phyloP scores from a whole-genome alignment of 2,797 vertebrate species.

The Centropyge bicolor region DNA sequence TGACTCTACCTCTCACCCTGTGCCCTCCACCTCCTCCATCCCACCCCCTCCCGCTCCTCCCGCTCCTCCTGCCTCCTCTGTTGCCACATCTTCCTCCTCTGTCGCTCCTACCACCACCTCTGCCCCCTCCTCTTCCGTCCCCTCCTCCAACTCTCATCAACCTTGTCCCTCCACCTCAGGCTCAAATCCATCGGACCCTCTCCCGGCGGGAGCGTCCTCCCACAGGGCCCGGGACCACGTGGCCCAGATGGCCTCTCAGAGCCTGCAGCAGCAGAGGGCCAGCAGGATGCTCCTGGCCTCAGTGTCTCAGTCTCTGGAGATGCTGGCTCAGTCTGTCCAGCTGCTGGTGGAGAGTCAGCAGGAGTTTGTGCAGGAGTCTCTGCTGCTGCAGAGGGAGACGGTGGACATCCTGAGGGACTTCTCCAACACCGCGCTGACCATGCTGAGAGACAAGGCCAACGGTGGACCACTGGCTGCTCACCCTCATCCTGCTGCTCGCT shows the following conservation, averaged over 20 bases:
- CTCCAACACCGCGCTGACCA: slow-evolving; percentile 79
- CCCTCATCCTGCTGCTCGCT: slow-evolving; percentile 25
- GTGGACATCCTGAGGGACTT: slow-evolving; percentile 84
- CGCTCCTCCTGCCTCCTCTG: not conserved
- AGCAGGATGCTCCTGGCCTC: slow-evolving; percentile 79
- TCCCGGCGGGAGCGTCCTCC: slow-evolving; percentile 40
- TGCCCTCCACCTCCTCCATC: not conserved
- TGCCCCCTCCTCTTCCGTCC: slow-evolving; percentile 1
- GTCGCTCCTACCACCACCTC: not conserved
- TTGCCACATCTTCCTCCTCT: slow-evolving; percentile 2
- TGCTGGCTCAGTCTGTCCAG: slow-evolving; percentile 83
- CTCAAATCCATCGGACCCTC: slow-evolving; percentile 14
- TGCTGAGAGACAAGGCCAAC: slow-evolving; percentile 82
- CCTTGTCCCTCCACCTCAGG: not conserved
- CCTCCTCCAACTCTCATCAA: not conserved
- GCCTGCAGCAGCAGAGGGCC: slow-evolving; percentile 86
- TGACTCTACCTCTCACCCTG: slow-evolving; percentile 14
- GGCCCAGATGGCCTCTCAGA: slow-evolving; percentile 77
- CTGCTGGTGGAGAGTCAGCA: slow-evolving; percentile 86
- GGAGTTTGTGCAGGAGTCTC: slow-evolving; percentile 84
- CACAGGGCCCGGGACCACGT: slow-evolving; percentile 60
- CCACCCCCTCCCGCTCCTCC: slow-evolving; percentile 5
- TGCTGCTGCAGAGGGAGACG: slow-evolving; percentile 84
- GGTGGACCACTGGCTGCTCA: slow-evolving; percentile 35
- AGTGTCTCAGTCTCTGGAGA: slow-evolving; percentile 83